phyloP scores from a whole-genome alignment of 2,113 vertebrate species.

The Heliornis fulica region DNA sequence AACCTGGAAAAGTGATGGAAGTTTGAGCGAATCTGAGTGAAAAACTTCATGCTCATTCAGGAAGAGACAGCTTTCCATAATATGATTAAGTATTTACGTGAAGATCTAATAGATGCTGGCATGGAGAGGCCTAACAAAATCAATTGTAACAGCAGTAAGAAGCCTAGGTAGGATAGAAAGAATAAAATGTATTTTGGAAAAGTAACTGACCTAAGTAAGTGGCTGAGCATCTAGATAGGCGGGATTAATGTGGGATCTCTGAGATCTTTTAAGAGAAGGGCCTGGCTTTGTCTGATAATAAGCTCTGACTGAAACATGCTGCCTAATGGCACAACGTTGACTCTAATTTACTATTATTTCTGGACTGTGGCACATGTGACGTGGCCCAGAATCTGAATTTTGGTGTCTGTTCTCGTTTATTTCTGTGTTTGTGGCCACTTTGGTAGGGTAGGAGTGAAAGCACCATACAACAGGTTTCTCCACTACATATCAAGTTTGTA shows the following conservation, averaged over 20 bases:
- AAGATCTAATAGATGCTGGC: background rate
- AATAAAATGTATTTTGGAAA: background rate
- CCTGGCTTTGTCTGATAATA: background rate
- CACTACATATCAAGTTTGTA: background rate
- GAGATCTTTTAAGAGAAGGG: background rate
- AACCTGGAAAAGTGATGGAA: background rate
- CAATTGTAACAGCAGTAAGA: background rate
- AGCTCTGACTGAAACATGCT: background rate
- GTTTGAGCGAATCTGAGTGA: background rate
- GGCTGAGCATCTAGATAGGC: background rate
- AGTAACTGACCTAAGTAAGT: background rate
- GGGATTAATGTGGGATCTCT: background rate
- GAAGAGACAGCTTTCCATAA: background rate
- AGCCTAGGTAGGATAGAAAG: background rate
- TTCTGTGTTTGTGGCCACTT: background rate
- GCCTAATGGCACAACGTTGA: background rate
- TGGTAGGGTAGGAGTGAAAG: background rate
- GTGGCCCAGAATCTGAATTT: background rate
- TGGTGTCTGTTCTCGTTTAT: background rate
- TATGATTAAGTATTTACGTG: fast-evolving
- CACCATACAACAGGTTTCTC: background rate
- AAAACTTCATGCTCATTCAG: background rate
- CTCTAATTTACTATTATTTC: background rate
- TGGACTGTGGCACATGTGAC: background rate
- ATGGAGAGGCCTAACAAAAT: background rate